A percentile compares a stretch with the other conserved stretches of the same genome.
phyloP scores from a whole-genome alignment of 2,888 invertebrate species.

The Acronicta alni region DNA sequence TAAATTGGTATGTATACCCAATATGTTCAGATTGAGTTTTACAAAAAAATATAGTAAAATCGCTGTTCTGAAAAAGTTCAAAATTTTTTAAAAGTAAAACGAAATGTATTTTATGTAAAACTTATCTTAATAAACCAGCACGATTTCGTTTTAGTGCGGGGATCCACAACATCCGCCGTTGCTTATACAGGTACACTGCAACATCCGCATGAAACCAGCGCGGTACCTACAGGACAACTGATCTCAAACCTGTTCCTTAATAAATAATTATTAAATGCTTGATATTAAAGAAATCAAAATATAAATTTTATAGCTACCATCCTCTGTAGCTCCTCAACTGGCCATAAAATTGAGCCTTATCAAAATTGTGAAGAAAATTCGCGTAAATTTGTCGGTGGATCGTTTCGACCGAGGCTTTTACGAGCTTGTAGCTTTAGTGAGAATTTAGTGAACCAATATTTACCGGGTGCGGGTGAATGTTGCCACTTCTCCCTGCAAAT shows the following conservation, averaged over 20 bases:
- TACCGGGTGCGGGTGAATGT: constrained; percentile 63
- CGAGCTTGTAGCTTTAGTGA: constrained; percentile 42
- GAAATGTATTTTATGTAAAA: too few species aligned
- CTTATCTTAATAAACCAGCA: background rate
- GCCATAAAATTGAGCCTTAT: constrained; percentile 26
- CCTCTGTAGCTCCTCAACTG: constrained; percentile 9
- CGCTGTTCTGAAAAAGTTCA: background rate
- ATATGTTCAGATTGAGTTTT: too few species aligned
- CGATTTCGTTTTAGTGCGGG: background rate
- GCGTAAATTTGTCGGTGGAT: constrained; percentile 30
- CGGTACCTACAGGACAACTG: constrained; percentile 1
- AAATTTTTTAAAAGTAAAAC: background rate
- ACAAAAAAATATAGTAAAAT: background rate
- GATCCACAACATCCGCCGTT: background rate
- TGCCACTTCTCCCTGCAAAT: constrained; percentile 60
- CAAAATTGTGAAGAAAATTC: constrained; percentile 30
- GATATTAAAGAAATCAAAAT: constrained; percentile 3
- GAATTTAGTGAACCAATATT: constrained; percentile 76
- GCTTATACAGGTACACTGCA: background rate
- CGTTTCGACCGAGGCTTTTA: constrained; percentile 43
- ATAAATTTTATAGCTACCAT: constrained; percentile 11
- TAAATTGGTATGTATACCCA: too few species aligned
- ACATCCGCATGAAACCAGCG: background rate
- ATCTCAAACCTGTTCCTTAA: background rate
- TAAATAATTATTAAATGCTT: constrained; percentile 3